phyloP scores from a whole-genome alignment of 2,113 vertebrate species.

The Lepus europaeus region DNA sequence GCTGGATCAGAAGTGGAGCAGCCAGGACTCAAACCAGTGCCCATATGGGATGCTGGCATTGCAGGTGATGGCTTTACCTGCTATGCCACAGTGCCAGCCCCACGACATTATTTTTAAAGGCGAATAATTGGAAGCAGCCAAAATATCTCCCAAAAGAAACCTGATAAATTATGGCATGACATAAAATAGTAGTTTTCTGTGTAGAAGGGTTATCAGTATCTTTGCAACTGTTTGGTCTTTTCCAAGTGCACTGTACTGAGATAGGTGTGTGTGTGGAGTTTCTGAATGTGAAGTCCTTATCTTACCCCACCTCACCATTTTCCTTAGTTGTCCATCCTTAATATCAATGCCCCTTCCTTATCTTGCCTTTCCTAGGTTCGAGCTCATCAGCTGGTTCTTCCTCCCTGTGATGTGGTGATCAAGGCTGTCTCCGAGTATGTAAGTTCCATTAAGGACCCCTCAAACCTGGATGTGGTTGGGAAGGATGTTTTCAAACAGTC shows the following conservation, averaged over 20 bases:
- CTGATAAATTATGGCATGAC: constrained; percentile 19
- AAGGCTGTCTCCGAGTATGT: constrained; percentile 96
- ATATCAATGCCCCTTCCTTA: background rate
- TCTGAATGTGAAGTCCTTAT: constrained; percentile 36
- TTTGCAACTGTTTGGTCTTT: constrained; percentile 1
- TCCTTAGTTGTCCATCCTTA: constrained; percentile 22
- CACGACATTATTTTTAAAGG: background rate
- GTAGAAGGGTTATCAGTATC: background rate
- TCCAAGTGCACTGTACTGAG: constrained; percentile 25
- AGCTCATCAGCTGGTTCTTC: constrained; percentile 95
- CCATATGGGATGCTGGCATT: no score
- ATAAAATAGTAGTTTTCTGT: constrained; percentile 36
- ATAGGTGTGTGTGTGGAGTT: background rate
- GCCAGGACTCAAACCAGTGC: no score
- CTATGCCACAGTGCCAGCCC: no score
- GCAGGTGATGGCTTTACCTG: no score
- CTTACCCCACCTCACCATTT: background rate
- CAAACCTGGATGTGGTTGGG: constrained; percentile 92
- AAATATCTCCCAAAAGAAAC: constrained; percentile 41
- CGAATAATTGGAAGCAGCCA: background rate
- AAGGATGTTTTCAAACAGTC: constrained; percentile 97
- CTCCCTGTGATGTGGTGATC: constrained; percentile 96
- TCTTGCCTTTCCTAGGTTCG: constrained; percentile 89
- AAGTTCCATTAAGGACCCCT: constrained; percentile 93
- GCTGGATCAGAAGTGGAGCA: no score